Base-by-base conservation (phyloP, 1,140 invertebrate genomes). In the Diorhabda carinulata region DNA sequence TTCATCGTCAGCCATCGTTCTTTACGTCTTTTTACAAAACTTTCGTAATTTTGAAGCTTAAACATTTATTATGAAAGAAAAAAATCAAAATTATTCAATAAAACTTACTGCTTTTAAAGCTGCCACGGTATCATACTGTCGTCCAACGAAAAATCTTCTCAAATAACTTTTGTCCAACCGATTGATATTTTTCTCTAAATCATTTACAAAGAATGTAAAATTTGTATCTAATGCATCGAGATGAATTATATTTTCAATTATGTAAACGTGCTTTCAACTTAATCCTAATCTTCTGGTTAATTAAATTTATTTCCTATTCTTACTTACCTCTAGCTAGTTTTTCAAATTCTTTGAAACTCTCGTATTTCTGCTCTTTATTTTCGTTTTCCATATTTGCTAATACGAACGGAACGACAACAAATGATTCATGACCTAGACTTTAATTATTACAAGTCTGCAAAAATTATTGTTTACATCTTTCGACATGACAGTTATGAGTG, bases 21-120 rank as follows among this genome's bases (percentile, higher is more conserved):
- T 40, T 9, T 8, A 7, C 59, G 42, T 45, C 66, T 43, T n/a
- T 52, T 25, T 6, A 68, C 40, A 25, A 68, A 68, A 62, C 66
- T 68, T 56, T 68, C 44, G 43, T 47, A 68, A 43, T 68, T 68
- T 10, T 57, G 9, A 2, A 68, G 9, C 66, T 68, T 5, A 52
- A 68, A 44, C 40, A 1, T 25, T 25, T 25, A 25, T 25, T 25
- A 25, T 25, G 25, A 25, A 25, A 25, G 25, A 25, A 25, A 25
- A 25, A 25, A 25, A 3, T 52, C 6, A 52, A 8, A 2, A 52
- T 8, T 52, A 52, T 6, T 52, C 3, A 52, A 3, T 40, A n/a
- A 2, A 42, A 68, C 66, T 68, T 68, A 68, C 66, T 44, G 66
- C 60, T 61, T 61, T 68, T 10, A 68, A 25, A 52, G 66, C 43